Evolutionary conservation across 2,888 invertebrate species (phyloP), one percentile per base, ranked within the genome.

Genomic region (Podotricha telesiphe): DNA sequence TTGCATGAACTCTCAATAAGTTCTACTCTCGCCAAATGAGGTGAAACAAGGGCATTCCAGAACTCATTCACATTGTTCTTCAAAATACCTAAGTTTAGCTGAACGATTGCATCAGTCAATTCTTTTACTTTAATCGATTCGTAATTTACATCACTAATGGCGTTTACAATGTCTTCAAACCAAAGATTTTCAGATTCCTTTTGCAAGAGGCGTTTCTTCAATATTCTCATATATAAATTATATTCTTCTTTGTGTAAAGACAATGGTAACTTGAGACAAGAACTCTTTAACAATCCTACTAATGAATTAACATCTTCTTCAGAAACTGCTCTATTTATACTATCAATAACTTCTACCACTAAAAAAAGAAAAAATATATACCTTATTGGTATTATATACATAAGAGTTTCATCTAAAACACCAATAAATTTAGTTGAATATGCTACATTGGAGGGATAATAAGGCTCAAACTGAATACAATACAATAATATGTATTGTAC

Each of bases 271-370:
- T 93, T 93, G 1, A 94, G 80, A 69, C 88, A 86, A 15, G 93
- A 85, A 76, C 88, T 91, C 75, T 91, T 91, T 55, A 95, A 82
- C 20, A 93, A 82, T 34, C 76, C 73, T 82, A 94, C 88, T 62
- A 95, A 86, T 13, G 82, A 83, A 8, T 84, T 82, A 11, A 89
- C 85, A 79, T 94, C 93, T 74, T 94, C 94, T 51, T 90, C 87
- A 70, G 88, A 82, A 19, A 96, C 94, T 22, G 95, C 94, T 68
- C 90, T 88, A 79, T 95, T 95, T 63, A 96, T 93, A 67, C 85
- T 83, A 68, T 93, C 89, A 71, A 96, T 88, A 13, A 94, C 92
- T 67, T 85, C 79, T 48, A 95, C 94, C 85, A 94, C 95, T 94
- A 82, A 34, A 91, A 91, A 69, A 75, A 67, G 63, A 70, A 66